Evolutionary conservation across 2,888 invertebrate genomes (phyloP).

Genomic region (Caenorhabditis macrosperma): DNA sequence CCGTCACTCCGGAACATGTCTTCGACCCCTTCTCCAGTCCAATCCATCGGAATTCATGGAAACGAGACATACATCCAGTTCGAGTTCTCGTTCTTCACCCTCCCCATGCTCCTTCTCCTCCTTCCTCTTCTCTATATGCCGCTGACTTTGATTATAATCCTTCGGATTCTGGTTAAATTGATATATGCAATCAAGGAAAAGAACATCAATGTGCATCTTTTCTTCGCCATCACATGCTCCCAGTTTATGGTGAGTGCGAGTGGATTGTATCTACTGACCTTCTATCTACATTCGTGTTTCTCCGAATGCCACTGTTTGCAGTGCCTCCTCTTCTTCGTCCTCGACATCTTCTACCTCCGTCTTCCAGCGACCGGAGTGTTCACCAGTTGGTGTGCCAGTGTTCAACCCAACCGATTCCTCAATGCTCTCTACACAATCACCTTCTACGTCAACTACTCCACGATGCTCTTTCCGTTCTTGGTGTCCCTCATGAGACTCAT

Average conservation of each 20-base stretch:
- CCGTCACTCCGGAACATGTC: too few species aligned
- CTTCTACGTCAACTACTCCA: constrained; percentile 41
- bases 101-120: constrained; percentile 22
- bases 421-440: constrained; percentile 25
- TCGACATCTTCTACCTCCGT: constrained; percentile 33
- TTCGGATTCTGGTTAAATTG: constrained; percentile 23
- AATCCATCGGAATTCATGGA: constrained; percentile 24
- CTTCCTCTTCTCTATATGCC: constrained; percentile 43
- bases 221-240: constrained; percentile 10
- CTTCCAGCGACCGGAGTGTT: constrained; percentile 27
- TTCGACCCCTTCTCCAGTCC: too few species aligned
- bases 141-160: constrained; percentile 5
- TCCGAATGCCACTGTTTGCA: too few species aligned
- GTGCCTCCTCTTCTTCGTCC: constrained; percentile 36
- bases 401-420: constrained; percentile 25
- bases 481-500: constrained; percentile 24
- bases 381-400: constrained; percentile 48
- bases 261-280: not conserved
- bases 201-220: constrained; percentile 24
- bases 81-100: constrained; percentile 10
- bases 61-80: constrained; percentile 22
- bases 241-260: constrained; percentile 11
- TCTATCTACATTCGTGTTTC: not conserved
- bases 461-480: constrained; percentile 43
- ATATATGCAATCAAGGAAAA: constrained; percentile 7